Evolutionary conservation across 2,113 vertebrate species (phyloP).

Genomic region (Pyxicephalus adspersus): DNA sequence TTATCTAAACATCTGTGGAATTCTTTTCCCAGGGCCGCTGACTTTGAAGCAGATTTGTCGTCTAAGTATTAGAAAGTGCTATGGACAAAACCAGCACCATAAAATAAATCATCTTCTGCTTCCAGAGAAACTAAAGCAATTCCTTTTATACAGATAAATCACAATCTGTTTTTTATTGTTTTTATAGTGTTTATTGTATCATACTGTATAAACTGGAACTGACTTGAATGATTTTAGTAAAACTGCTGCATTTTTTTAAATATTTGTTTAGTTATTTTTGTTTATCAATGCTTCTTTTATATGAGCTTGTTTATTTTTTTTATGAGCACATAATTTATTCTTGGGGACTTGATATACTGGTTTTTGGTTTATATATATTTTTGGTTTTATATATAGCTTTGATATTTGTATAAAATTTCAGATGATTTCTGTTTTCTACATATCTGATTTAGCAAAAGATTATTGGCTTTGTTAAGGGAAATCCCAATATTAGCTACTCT

Average conservation of each 20-base stretch:
- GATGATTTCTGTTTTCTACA: no score
- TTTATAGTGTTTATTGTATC: neutral
- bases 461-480: no score
- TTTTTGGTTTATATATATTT: no score
- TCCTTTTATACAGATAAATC: conserved; percentile 76
- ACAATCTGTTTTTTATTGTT: neutral
- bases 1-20: conserved; percentile 26
- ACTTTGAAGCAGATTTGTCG: conserved; percentile 83
- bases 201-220: neutral
- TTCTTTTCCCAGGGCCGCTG: conserved; percentile 71
- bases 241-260: conserved; percentile 1
- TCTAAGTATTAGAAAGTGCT: conserved; percentile 77
- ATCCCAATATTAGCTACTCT: no score
- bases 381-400: no score
- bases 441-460: no score
- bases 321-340: no score
- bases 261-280: neutral
- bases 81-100: conserved; percentile 74
- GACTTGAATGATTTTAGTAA: conserved; percentile 9
- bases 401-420: no score
- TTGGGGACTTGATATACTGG: no score
- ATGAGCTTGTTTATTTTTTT: no score
- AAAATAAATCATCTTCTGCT: conserved; percentile 73
- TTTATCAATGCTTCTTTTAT: no score
- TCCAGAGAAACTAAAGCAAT: conserved; percentile 77